Evolutionary conservation across 2,888 invertebrate genomes (phyloP), one percentile per base, ranked within the genome.

Genomic region (Herminia tarsipennalis): DNA sequence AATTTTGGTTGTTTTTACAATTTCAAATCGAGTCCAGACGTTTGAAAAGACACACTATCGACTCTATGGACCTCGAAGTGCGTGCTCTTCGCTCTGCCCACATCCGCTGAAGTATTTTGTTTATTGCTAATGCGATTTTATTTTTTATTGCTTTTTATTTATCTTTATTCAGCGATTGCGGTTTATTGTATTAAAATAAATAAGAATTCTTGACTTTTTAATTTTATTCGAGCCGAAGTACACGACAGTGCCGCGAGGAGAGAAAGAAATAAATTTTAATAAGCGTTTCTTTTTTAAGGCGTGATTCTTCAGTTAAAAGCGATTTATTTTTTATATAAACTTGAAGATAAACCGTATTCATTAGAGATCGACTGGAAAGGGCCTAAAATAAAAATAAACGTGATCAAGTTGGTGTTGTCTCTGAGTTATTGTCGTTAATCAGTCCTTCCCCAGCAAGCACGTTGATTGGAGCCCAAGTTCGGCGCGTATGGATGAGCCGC

Each of bases 181-280:
- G 90, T 91, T 90, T 91, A 91, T 91, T 91, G 90, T 91, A 91
- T 91, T 90, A 91, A 91, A 90, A 91, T 91, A 91, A 91, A 91
- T 89, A 91, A 90, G 90, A 91, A 89, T 90, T 89, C 88, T 88
- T 83, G 88, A 89, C 88, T 90, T 90, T 91, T 91, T 90, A 90
- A 91, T 91, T 91, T 91, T 91, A 88, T 91, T 90, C 83, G 82
- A 81, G 80, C 70, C 88, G 78, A 80, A 83, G 88, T 89, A 90
- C 91, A 90, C 86, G 89, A 89, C 91, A 85, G 84, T 76, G 84
- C 85, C 81, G 84, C 84, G 87, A 81, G 78, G 78, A 86, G 88
- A 88, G 88, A 89, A 86, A 88, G 90, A 90, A 90, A 91, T 91
- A 91, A 91, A 91, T 91, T 90, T 90, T 91, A 90, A 90, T 91